These are phyloP conservation scores for Noctua comes DNA, from an alignment of 2,888 invertebrate genomes.

Conservation along the genomic window DNA sequence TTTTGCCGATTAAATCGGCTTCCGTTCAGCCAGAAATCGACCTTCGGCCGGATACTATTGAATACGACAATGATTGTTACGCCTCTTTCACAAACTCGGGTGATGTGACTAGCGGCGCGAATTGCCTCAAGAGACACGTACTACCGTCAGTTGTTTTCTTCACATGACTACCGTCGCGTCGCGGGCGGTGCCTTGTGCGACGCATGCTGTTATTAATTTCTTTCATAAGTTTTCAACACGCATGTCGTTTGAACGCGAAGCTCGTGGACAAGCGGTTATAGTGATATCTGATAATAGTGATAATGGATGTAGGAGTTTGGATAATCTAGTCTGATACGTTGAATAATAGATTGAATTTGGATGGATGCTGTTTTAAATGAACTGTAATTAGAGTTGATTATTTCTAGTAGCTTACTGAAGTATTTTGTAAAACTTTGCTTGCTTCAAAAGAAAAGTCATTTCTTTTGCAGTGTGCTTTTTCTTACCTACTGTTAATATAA, in stretches of 20 bases:
- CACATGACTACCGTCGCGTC: too few relatives aligned
- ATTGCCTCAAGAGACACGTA: background rate
- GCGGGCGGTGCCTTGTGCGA: too few relatives aligned
- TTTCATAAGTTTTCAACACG: background rate
- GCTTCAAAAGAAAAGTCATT: background rate
- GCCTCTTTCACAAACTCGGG: background rate
- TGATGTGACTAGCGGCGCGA: background rate
- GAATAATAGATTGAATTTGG: slow-evolving; percentile 2
- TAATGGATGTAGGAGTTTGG: slow-evolving; percentile 20
- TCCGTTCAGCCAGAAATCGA: background rate
- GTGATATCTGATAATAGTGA: slow-evolving; percentile 5
- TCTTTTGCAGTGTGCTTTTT: background rate
- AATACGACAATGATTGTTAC: slow-evolving; percentile 19
- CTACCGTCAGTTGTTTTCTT: too few relatives aligned
- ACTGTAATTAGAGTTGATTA: background rate
- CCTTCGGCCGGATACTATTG: background rate
- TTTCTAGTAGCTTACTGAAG: background rate
- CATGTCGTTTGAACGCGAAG: background rate
- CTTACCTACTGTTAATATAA: background rate
- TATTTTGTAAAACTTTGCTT: background rate
- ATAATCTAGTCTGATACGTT: slow-evolving; percentile 2
- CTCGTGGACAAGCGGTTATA: background rate
- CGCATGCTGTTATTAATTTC: background rate
- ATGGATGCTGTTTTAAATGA: background rate
- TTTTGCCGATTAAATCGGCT: background rate